Evolutionary conservation across 2,888 invertebrate species (phyloP).

Genomic region (Microctonus brassicae): DNA sequence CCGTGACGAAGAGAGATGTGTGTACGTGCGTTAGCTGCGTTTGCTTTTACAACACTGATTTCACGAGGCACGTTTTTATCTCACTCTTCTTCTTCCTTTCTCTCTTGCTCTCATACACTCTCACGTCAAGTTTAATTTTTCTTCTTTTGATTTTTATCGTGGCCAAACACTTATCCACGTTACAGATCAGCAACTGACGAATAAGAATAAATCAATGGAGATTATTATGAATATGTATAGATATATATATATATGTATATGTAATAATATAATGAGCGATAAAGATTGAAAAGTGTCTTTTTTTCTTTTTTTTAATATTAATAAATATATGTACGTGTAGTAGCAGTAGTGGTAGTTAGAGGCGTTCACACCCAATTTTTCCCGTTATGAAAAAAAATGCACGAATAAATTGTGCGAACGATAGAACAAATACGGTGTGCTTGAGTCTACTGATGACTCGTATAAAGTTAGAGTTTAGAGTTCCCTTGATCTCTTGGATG

Average conservation of each 20-base stretch:
- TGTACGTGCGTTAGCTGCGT: slow-evolving; percentile 11
- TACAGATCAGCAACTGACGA: not conserved
- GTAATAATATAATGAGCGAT: too few relatives aligned
- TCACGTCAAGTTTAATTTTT: slow-evolving; percentile 18
- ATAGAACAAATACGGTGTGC: slow-evolving; percentile 57
- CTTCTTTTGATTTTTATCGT: not conserved
- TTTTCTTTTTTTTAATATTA: too few relatives aligned
- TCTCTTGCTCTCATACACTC: not conserved
- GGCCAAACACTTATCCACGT: not conserved
- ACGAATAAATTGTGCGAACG: slow-evolving; percentile 53
- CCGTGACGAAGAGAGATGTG: slow-evolving; percentile 4
- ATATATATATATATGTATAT: not conserved
- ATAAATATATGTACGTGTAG: too few relatives aligned
- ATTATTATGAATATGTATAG: not conserved
- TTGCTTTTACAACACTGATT: slow-evolving; percentile 27
- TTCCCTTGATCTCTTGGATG: slow-evolving; percentile 41
- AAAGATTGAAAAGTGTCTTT: too few relatives aligned
- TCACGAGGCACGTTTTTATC: slow-evolving; percentile 23
- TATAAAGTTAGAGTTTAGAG: slow-evolving; percentile 61
- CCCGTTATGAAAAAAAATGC: slow-evolving; percentile 45
- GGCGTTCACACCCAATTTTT: slow-evolving; percentile 39
- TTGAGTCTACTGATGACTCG: slow-evolving; percentile 56
- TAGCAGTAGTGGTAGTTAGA: too few relatives aligned
- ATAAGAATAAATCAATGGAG: slow-evolving; percentile 1
- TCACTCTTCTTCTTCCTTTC: slow-evolving; percentile 11